Evolutionary conservation across 37 sponge, comb jelly and placozoan genomes (phyloP), one percentile per base, ranked within the genome.

Genomic region (Chondrilla cf. caribensis): DNA sequence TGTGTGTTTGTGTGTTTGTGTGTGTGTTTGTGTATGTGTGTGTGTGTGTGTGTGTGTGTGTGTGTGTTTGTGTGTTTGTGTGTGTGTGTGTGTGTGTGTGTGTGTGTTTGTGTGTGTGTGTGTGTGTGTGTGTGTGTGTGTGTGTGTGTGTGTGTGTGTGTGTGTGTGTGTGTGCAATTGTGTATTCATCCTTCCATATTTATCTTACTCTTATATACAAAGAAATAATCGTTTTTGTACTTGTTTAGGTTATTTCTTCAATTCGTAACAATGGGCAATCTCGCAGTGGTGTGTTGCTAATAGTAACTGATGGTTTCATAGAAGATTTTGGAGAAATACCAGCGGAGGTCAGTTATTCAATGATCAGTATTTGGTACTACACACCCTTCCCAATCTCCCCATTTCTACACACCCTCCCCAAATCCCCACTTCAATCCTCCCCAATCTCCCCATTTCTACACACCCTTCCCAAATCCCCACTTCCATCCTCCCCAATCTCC

Each of bases 31-130:
- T 28, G 75, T 28, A 38, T 28, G 75, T 28, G 75, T 28, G 75
- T 72, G 75, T 72, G 75, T 72, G 75, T 72, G 75, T 72, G 75
- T 72, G 75, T 72, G 75, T 72, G 75, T 72, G 75, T 72, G 75
- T 72, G 75, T 72, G 75, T 72, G 38, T 32, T 5, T 72, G 75
- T 72, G 38, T 72, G 38, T 72, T 32, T 72, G 38, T 72, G 38
- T 72, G 38, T 72, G 38, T 72, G 75, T 72, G 75, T 32, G 38
- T 32, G 38, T 28, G 38, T 72, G 75, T 72, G 38, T 32, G 75
- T 72, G 75, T 72, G 75, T 72, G 75, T 72, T 32, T 72, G 75
- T 72, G 38, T 72, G 75, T 72, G 75, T 72, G 75, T 72, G 75
- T 72, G 75, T 72, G 75, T 72, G 75, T 28, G 75, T 72, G 75